These are phyloP conservation scores for Drosophila quinaria DNA, from an alignment of 2,888 invertebrate genomes.

Conservation along the genomic window DNA sequence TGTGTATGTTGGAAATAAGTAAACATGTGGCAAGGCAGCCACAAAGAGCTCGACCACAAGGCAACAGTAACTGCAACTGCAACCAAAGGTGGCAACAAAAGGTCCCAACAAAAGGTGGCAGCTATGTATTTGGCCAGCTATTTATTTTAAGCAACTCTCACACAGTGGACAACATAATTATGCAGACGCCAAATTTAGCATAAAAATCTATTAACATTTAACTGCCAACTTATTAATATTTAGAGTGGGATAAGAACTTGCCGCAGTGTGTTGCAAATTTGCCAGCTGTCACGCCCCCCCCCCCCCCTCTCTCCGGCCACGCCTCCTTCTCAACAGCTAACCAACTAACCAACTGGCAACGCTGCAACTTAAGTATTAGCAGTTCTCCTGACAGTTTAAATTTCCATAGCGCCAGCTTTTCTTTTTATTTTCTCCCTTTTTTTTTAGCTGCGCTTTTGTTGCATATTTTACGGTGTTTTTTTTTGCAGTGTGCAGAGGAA, in stretches of 20 bases:
- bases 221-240: constrained; percentile 4
- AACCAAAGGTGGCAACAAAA: constrained; percentile 2
- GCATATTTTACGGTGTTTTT: constrained; percentile 56
- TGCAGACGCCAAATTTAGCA: constrained; percentile 15
- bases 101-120: constrained; percentile 37
- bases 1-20: constrained; percentile 50
- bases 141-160: constrained; percentile 45
- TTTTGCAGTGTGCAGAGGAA: constrained; percentile 56
- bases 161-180: constrained; percentile 54
- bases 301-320: background rate
- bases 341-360: constrained; percentile 5
- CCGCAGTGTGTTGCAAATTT: constrained; percentile 5
- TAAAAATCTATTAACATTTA: constrained; percentile 23
- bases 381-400: constrained; percentile 66
- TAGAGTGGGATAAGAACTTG: background rate
- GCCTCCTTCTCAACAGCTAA: background rate
- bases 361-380: constrained; percentile 56
- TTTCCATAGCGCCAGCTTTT: constrained; percentile 52
- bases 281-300: constrained; percentile 1
- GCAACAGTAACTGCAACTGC: constrained; percentile 25
- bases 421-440: constrained; percentile 3
- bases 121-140: constrained; percentile 8
- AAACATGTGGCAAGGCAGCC: constrained; percentile 58
- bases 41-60: constrained; percentile 55
- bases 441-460: constrained; percentile 54